phyloP scores from a whole-genome alignment of 1,140 invertebrate genomes.

The Arctopsyche grandis region DNA sequence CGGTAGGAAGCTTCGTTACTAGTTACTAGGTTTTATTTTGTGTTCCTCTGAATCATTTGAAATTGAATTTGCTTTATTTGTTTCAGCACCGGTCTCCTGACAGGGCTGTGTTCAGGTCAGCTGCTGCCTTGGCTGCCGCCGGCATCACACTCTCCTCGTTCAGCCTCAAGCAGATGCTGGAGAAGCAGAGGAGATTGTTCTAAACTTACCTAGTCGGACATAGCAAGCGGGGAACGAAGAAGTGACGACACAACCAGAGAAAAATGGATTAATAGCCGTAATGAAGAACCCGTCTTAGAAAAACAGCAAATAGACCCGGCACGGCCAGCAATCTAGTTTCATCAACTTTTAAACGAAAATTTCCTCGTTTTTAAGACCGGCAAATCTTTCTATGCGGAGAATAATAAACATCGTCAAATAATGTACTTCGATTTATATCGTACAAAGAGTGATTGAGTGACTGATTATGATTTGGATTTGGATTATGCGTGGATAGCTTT shows the following conservation, averaged over 20 bases:
- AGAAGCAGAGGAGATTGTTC: constrained; percentile 60
- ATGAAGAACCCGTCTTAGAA: no score
- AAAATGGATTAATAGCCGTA: no score
- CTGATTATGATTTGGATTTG: background rate
- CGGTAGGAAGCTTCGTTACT: no score
- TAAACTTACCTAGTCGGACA: constrained; percentile 35
- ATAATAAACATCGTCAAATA: constrained; percentile 38
- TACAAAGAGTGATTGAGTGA: background rate
- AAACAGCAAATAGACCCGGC: no score
- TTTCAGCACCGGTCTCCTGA: constrained; percentile 65
- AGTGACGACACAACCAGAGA: background rate
- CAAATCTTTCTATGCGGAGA: background rate
- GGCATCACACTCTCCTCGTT: constrained; percentile 70
- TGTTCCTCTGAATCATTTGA: no score
- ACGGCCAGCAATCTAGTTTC: no score
- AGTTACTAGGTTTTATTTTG: no score
- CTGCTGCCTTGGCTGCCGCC: constrained; percentile 66
- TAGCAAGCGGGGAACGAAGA: background rate
- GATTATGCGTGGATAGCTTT: background rate
- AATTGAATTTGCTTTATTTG: constrained; percentile 42
- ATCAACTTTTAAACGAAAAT: no score
- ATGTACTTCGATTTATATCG: constrained; percentile 17
- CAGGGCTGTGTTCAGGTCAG: constrained; percentile 67
- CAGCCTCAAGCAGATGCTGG: constrained; percentile 71
- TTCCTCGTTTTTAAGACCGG: background rate